Evolutionary conservation across 2,113 vertebrate genomes (phyloP).

Genomic region (Tychaedon coryphoeus): DNA sequence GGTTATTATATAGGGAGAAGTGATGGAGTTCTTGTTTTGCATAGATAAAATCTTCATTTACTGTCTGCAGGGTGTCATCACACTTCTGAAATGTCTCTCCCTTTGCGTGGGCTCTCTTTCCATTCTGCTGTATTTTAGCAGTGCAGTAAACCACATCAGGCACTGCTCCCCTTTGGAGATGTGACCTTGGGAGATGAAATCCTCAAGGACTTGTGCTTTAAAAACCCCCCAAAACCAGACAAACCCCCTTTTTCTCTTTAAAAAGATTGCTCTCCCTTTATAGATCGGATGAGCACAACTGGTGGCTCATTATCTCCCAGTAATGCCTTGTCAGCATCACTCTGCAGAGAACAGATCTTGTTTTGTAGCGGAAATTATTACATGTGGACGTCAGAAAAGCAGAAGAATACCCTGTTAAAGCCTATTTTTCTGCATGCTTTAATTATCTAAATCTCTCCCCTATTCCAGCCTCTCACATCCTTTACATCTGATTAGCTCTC

Average conservation of each 20-base stretch:
- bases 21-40: not conserved
- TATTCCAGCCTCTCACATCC: not conserved
- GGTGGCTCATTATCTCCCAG: constrained; percentile 36
- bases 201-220: not conserved
- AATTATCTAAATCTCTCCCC: not conserved
- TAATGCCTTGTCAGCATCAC: constrained; percentile 48
- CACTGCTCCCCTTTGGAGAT: not conserved
- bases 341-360: not conserved
- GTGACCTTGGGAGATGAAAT: not conserved
- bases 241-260: not conserved
- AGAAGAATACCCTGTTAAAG: not conserved
- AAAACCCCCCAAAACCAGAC: not conserved
- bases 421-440: not conserved
- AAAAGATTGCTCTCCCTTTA: not conserved
- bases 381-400: not conserved
- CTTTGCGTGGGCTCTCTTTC: not conserved
- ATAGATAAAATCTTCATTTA: not conserved
- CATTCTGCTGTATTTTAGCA: not conserved
- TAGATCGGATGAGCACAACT: not conserved
- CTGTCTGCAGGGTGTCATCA: not conserved
- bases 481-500: not conserved
- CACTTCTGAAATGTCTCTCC: not conserved
- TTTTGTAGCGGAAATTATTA: constrained; percentile 1
- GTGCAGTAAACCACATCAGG: not conserved
- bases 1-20: not conserved